Base-by-base conservation (phyloP, 1,140 invertebrate genomes). In the Drosophila quadrilineata region DNA sequence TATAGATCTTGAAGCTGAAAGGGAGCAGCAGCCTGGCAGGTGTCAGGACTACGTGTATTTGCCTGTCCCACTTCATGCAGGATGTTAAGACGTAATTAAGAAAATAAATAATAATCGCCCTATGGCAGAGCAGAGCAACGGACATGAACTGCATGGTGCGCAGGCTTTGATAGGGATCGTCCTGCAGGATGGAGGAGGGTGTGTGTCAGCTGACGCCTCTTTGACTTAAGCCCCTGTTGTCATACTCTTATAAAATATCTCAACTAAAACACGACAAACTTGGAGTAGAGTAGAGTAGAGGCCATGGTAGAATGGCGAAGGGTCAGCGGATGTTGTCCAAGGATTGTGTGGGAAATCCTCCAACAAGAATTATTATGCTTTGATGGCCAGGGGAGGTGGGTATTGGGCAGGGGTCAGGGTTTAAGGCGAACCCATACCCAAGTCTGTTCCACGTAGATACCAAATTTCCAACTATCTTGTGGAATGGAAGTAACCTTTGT, bases 61-160 rank as follows among this genome's bases (percentile, higher is more conserved):
- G 24, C 40, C 35, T 49, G 66, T 64, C 68, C 60, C 77, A 67
- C 73, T 66, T 82, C 60, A 67, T 43, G 70, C 36, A 53, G 73
- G 46, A 77, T 84, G 75, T 48, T 87, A 88, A 87, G 79, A 87
- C 84, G 75, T 84, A 87, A 87, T 87, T 87, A 87, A 87, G 84
- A 87, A 87, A 87, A 87, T 87, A 87, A 87, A 87, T 87, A 87
- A 87, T 87, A 87, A 87, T 84, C 77, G 84, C 75, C 67, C 74
- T 29, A 85, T 84, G 77, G 70, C 65, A 43, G 48, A 52, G 14
- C 49, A 50, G n/a, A n/a, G 36, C 40, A 29, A 45, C 40, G 28
- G 17, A 26, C 45, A 41, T 16, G 33, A 12, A 6, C 33, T 35
- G 33, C 24, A 26, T 1, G 22, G 26, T 14, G 46, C 38, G 71